Percentiles rank a stretch among this genome's conserved stretches.
Conservation (phyloP, 2,797 vertebrate genomes). For the Sebastes matsubarae region DNA sequence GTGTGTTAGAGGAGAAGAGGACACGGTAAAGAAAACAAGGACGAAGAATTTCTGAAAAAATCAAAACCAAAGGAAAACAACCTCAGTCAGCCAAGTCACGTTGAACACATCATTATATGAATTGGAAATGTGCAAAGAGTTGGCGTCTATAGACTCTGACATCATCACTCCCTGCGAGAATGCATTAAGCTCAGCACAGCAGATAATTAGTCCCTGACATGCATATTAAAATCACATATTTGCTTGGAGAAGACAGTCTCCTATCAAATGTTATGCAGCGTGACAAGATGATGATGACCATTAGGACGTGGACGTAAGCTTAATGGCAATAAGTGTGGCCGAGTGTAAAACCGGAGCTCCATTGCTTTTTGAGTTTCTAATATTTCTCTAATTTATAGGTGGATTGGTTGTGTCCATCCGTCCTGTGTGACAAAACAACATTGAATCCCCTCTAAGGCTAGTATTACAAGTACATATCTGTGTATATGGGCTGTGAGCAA, state of each 20-base stretch:
- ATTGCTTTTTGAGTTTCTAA: not conserved
- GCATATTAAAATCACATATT: slow-evolving; percentile 35
- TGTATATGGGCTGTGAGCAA: not conserved
- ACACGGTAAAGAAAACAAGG: not conserved
- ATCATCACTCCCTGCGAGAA: slow-evolving; percentile 28
- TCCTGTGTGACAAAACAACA: not conserved
- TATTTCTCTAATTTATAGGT: not conserved
- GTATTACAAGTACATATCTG: not conserved
- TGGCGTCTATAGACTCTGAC: slow-evolving; percentile 9
- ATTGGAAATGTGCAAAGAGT: slow-evolving; percentile 13
- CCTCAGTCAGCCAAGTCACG: not conserved
- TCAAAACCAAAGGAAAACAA: slow-evolving; percentile 21
- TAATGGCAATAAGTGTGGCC: slow-evolving; percentile 11
- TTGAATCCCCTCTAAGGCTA: not conserved
- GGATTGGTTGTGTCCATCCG: not conserved
- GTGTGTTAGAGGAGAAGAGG: not conserved
- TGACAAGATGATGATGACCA: slow-evolving; percentile 41
- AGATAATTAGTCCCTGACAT: slow-evolving; percentile 34
- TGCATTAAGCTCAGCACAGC: slow-evolving; percentile 18
- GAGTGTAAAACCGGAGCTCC: slow-evolving; percentile 3
- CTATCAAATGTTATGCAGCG: slow-evolving; percentile 38
- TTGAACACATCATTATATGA: slow-evolving; percentile 17
- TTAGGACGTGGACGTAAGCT: slow-evolving; percentile 22
- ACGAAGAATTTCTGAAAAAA: slow-evolving; percentile 19
- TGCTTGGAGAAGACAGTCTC: slow-evolving; percentile 15